Conservation (phyloP, 1,140 invertebrate species). For the Scaptodrosophila lebanonensis region DNA sequence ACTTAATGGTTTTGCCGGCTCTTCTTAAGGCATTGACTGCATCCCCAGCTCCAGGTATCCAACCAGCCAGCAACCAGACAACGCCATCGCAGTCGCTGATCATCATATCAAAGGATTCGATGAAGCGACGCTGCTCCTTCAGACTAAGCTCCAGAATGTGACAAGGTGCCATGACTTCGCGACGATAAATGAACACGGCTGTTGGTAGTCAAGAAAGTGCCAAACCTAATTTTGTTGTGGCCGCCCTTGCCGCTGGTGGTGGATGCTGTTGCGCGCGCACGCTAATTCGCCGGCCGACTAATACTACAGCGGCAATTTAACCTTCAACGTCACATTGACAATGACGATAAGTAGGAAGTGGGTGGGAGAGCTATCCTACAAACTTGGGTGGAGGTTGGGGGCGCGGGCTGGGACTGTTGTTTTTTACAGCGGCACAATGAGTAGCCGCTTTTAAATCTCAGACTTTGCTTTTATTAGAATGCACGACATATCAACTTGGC, state of each 20-base stretch:
- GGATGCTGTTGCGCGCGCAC: conserved; percentile 61
- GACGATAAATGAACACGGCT: background rate
- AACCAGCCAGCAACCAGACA: conserved; percentile 57
- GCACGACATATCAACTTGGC: conserved; percentile 27
- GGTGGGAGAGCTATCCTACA: too few species aligned
- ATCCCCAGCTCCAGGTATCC: conserved; percentile 79
- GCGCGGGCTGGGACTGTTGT: too few species aligned
- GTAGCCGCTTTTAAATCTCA: background rate
- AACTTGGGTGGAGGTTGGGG: too few species aligned
- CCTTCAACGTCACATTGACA: conserved; percentile 65
- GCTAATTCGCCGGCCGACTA: conserved; percentile 38
- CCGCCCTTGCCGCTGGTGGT: conserved; percentile 2
- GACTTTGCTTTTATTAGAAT: conserved; percentile 24
- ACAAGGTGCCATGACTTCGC: conserved; percentile 45
- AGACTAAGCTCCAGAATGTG: conserved; percentile 58
- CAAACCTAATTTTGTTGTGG: too few species aligned
- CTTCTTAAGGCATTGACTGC: conserved; percentile 79
- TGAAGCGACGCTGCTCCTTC: conserved; percentile 49
- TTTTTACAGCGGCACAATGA: too few species aligned
- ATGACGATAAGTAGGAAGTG: conserved; percentile 32
- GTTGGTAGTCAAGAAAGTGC: background rate
- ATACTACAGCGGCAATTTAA: conserved; percentile 22
- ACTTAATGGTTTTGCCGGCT: conserved; percentile 83
- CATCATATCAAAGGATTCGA: conserved; percentile 60
- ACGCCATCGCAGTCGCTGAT: conserved; percentile 67